Conservation (phyloP, 1,140 invertebrate species). For the Popillia japonica region DNA sequence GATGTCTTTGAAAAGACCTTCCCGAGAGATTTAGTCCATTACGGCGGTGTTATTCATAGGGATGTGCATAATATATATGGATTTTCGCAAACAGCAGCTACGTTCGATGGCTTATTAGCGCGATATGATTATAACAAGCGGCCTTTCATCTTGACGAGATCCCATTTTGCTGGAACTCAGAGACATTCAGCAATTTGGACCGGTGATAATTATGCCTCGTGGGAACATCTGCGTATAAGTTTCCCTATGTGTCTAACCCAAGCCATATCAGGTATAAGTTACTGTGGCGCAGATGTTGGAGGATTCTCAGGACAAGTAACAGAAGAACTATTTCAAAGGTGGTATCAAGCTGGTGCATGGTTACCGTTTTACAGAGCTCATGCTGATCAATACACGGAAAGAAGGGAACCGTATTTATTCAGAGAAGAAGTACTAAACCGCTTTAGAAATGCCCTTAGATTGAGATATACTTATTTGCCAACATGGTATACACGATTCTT, state of each 20-base stretch:
- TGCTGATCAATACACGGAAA: constrained; percentile 84
- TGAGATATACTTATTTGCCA: constrained; percentile 86
- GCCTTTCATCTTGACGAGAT: constrained; percentile 91
- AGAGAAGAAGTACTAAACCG: constrained; percentile 75
- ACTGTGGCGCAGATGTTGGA: constrained; percentile 95
- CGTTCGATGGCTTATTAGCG: constrained; percentile 79
- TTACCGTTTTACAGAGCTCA: constrained; percentile 62
- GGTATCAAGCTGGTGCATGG: constrained; percentile 77
- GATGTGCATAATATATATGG: constrained; percentile 38
- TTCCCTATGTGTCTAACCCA: constrained; percentile 78
- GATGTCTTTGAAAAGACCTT: constrained; percentile 96
- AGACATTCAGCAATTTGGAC: constrained; percentile 84
- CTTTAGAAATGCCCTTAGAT: constrained; percentile 73
- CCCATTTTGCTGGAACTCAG: constrained; percentile 85
- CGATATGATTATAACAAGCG: constrained; percentile 72
- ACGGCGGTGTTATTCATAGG: constrained; percentile 81
- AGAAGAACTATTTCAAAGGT: constrained; percentile 84
- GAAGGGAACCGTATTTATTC: constrained; percentile 95
- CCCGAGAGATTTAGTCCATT: constrained; percentile 80
- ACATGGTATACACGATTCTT: constrained; percentile 95
- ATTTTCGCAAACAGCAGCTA: constrained; percentile 65
- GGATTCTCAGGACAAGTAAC: constrained; percentile 94
- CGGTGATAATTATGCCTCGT: constrained; percentile 83
- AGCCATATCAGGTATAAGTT: constrained; percentile 72
- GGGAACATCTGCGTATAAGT: constrained; percentile 78